Conservation (phyloP, 2,888 invertebrate species). For the Tipula unca region DNA sequence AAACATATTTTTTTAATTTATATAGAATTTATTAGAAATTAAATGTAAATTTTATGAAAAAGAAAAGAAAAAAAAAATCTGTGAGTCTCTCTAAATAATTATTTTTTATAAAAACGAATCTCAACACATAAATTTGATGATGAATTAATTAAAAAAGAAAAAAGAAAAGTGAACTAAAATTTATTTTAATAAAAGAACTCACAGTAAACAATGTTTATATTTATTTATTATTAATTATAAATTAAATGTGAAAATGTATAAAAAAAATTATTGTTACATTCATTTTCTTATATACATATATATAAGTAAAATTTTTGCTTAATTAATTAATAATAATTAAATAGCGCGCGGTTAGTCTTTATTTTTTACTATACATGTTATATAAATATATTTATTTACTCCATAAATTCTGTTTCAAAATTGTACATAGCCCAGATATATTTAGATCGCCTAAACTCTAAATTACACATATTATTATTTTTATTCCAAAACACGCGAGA, state of each 20-base stretch:
- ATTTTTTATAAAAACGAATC: not conserved
- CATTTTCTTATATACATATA: not conserved
- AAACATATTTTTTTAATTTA: constrained; percentile 10
- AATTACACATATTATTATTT: not conserved
- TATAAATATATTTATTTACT: not conserved
- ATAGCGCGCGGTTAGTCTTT: not conserved
- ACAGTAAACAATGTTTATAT: not conserved
- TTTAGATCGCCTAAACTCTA: not conserved
- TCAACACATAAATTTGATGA: not conserved
- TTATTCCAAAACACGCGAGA: not conserved
- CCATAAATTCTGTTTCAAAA: not conserved
- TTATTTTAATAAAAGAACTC: not conserved
- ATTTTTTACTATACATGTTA: not conserved
- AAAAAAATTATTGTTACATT: not conserved
- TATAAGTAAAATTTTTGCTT: not conserved
- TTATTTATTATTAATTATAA: constrained; percentile 3
- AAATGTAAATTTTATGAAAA: not conserved
- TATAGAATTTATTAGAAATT: constrained; percentile 8
- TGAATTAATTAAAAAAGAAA: not conserved
- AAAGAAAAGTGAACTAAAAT: not conserved
- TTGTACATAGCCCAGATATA: not conserved
- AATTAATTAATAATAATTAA: not conserved
- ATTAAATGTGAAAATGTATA: not conserved
- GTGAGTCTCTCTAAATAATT: constrained; percentile 8
- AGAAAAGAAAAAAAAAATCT: not conserved